These are phyloP conservation scores for Chaetoderma sp. DNA, from an alignment of 2,888 invertebrate species.

Conservation along the genomic window DNA sequence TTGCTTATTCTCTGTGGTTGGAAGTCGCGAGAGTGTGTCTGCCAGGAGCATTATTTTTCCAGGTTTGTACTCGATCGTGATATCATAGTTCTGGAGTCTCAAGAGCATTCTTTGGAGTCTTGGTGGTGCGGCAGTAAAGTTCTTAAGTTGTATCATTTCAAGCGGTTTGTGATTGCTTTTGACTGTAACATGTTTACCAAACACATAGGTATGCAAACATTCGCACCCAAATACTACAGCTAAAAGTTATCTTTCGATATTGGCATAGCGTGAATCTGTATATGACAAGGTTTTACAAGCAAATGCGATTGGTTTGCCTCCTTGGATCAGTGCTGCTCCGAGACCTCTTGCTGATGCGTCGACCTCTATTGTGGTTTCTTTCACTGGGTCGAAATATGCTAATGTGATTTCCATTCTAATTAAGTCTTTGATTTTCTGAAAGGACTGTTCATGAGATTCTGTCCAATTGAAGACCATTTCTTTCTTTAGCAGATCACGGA, in stretches of 20 bases:
- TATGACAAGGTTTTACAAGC: conserved; percentile 25
- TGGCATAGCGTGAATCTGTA: conserved; percentile 19
- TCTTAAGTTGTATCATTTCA: conserved; percentile 25
- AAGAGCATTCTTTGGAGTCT: conserved; percentile 32
- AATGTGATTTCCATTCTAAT: conserved; percentile 7
- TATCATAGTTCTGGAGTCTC: conserved; percentile 30
- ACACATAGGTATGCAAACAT: conserved; percentile 28
- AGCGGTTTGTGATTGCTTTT: conserved; percentile 30
- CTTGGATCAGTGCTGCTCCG: conserved; percentile 29
- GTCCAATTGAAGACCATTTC: conserved; percentile 24
- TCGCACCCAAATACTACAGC: conserved; percentile 32
- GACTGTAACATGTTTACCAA: conserved; percentile 17
- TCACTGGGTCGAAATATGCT: conserved; percentile 16
- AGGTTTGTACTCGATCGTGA: conserved; percentile 21
- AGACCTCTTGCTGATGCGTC: no score
- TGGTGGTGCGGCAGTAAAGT: conserved; percentile 20
- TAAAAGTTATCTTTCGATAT: conserved; percentile 34
- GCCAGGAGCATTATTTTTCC: conserved; percentile 34
- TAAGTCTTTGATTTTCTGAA: conserved; percentile 8
- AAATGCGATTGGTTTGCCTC: conserved; percentile 26
- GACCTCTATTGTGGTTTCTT: conserved; percentile 5
- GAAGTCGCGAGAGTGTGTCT: conserved; percentile 29
- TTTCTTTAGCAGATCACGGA: conserved; percentile 24
- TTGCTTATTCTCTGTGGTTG: neutral
- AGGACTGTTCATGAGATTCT: conserved; percentile 23